phyloP scores from a whole-genome alignment of 2,113 vertebrate species.

The Oreochromis spilurus region DNA sequence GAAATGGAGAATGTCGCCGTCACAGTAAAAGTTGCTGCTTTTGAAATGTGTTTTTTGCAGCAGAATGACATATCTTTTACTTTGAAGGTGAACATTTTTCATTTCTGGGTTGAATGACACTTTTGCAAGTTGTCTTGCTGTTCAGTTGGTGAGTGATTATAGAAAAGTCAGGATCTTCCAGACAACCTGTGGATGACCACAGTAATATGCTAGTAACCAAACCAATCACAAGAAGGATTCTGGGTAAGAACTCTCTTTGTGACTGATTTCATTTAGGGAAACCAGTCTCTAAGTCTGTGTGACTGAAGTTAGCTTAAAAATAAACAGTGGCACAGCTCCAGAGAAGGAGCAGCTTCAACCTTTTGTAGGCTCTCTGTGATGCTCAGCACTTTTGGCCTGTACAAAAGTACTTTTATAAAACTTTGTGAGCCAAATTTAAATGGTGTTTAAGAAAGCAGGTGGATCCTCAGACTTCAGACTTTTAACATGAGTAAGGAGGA shows the following conservation, averaged over 20 bases:
- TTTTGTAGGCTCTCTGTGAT: not conserved
- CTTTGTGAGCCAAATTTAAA: too few species aligned
- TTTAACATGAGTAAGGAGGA: too few species aligned
- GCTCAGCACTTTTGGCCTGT: too few species aligned
- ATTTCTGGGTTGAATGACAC: not conserved
- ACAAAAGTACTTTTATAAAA: too few species aligned
- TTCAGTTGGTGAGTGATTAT: not conserved
- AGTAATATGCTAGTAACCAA: not conserved
- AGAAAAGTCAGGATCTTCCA: not conserved
- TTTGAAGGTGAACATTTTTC: not conserved
- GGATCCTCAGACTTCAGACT: too few species aligned
- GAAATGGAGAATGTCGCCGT: not conserved
- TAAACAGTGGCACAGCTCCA: not conserved
- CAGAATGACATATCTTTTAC: not conserved
- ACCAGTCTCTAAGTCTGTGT: not conserved
- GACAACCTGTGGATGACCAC: not conserved
- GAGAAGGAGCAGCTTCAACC: not conserved
- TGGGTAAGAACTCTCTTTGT: not conserved
- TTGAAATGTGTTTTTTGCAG: not conserved
- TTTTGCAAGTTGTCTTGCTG: not conserved
- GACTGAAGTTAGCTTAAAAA: not conserved
- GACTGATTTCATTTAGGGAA: not conserved
- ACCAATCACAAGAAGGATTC: not conserved
- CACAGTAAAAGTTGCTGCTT: not conserved
- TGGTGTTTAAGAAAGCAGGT: too few species aligned